Evolutionary conservation across 2,797 vertebrate genomes (phyloP), one percentile per base, ranked within the genome.

Genomic region (Botia kubotai): DNA sequence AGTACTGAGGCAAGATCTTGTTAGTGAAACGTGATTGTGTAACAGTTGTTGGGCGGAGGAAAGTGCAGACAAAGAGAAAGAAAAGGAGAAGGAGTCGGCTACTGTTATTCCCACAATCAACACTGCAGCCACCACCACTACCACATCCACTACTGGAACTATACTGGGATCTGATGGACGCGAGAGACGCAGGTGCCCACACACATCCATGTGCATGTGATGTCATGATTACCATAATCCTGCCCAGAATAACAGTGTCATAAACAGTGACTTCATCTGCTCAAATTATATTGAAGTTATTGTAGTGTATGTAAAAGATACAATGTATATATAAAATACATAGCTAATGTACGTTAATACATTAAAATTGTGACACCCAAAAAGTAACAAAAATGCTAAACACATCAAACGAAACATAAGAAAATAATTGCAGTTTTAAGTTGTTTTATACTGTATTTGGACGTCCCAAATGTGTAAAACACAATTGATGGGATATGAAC

Each of bases 1-100:
- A 46, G 43, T 53, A 1, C 21, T 26, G 11, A 1, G 11, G 43
- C 2, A 7, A 13, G 6, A 33, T 53, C 53, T 11, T 53, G 29
- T n/a, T 57, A 29, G 33, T 72, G 62, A 66, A 46, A 13, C 39
- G 43, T 55, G 0, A 2, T 6, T 60, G 10, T 1, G 1, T 53
- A 10, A 5, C 93, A 98, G 97, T 96, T 97, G 96, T 92, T 99
- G 97, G 97, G 93, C 96, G 92, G 98, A 98, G 92, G 98, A 98
- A 93, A 96, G 95, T 92, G 93, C 95, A 87, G 97, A 98, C 86
- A 97, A 95, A 90, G 97, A 97, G 88, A 96, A 90, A 94, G 96
- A 96, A 75, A 97, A 95, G 89, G 97, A 97, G 89, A 96, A 91
- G 92, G 95, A 97, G 87, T 95, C 97, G 79, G 96, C 96, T 87